These are phyloP conservation scores for Isoperla grammatica DNA, from an alignment of 2,888 invertebrate species.

Conservation along the genomic window DNA sequence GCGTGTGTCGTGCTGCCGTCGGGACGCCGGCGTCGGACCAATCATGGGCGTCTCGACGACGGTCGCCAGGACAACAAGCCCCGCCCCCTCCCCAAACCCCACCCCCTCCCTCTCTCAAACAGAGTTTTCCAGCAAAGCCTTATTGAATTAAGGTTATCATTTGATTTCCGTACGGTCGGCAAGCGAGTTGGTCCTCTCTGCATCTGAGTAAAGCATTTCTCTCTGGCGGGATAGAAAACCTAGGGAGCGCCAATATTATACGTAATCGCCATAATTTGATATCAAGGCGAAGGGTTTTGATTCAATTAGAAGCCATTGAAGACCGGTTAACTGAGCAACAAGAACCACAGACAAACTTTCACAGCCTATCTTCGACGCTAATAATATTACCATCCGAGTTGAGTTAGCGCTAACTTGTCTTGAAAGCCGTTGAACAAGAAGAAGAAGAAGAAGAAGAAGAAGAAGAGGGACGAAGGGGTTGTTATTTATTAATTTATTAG, in stretches of 20 bases:
- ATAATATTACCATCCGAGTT: slow-evolving; percentile 16
- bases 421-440: slow-evolving; percentile 1
- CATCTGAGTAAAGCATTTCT: slow-evolving; percentile 13
- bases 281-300: slow-evolving; percentile 39
- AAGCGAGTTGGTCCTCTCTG: slow-evolving; percentile 36
- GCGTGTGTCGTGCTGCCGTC: slow-evolving; percentile 11
- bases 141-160: slow-evolving; percentile 79
- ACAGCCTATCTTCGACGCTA: slow-evolving; percentile 7
- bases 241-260: slow-evolving; percentile 42
- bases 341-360: slow-evolving; percentile 3
- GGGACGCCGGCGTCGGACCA: slow-evolving; percentile 29
- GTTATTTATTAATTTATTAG: slow-evolving; percentile 18
- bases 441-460: slow-evolving; percentile 3
- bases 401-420: slow-evolving; percentile 13
- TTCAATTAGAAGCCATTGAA: slow-evolving; percentile 40
- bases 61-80: slow-evolving; percentile 22
- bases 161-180: slow-evolving; percentile 52
- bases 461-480: slow-evolving; percentile 13
- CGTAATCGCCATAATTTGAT: slow-evolving; percentile 48
- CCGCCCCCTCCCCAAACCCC: slow-evolving; percentile 28
- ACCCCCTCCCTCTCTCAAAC: slow-evolving; percentile 36
- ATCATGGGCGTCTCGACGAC: slow-evolving; percentile 27
- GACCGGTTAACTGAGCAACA: slow-evolving; percentile 13
- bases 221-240: slow-evolving; percentile 38
- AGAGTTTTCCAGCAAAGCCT: slow-evolving; percentile 37